phyloP scores from a whole-genome alignment of 2,797 vertebrate species.

The Crax fasciolata region DNA sequence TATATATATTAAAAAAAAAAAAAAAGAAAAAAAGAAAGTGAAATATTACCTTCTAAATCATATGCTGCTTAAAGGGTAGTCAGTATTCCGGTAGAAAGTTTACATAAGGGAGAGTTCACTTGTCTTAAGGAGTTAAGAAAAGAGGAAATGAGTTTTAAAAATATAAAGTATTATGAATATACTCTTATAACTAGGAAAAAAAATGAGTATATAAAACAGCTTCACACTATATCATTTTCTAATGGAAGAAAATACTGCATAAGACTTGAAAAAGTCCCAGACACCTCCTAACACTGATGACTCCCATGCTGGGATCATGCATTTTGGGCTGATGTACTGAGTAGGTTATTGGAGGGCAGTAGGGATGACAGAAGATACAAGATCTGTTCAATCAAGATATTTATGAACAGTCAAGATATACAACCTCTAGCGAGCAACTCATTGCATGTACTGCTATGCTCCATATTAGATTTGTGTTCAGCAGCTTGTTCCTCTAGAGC shows the following conservation, averaged over 20 bases:
- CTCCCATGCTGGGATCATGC: not conserved
- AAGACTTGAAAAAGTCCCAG: not conserved
- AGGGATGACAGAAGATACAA: not conserved
- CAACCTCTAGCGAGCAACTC: not conserved
- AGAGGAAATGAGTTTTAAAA: slow-evolving; percentile 58
- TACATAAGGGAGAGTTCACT: slow-evolving; percentile 22
- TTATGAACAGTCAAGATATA: not conserved
- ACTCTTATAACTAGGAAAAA: not conserved
- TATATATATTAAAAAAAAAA: slow-evolving; percentile 27
- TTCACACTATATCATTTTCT: not conserved
- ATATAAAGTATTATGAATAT: slow-evolving; percentile 1
- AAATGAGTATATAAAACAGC: not conserved
- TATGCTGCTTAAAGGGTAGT: slow-evolving; percentile 39
- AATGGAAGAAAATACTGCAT: not conserved
- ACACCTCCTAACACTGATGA: not conserved
- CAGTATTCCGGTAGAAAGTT: slow-evolving; percentile 55
- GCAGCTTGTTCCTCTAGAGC: not conserved
- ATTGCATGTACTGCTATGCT: not conserved
- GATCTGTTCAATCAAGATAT: not conserved
- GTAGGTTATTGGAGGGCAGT: not conserved
- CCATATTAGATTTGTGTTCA: not conserved
- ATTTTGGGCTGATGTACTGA: not conserved
- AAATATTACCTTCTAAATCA: slow-evolving; percentile 74
- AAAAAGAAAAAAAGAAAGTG: not conserved
- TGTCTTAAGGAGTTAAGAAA: slow-evolving; percentile 42